Evolutionary conservation across 2,888 invertebrate genomes (phyloP).

Genomic region (Parascotia fuliginaria): DNA sequence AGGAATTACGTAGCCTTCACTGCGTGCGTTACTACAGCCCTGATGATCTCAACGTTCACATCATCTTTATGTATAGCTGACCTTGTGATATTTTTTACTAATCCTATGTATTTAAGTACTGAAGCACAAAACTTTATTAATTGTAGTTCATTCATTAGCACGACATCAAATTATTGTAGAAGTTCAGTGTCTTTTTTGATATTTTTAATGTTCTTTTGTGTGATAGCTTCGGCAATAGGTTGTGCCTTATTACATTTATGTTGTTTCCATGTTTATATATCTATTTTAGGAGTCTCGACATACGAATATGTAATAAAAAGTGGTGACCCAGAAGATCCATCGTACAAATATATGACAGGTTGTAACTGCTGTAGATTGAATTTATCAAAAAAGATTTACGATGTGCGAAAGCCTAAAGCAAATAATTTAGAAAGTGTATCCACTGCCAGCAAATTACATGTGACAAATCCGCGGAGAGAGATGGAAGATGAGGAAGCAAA

Average conservation of each 20-base stretch:
- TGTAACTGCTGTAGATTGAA: conserved; percentile 52
- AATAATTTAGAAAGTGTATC: conserved; percentile 31
- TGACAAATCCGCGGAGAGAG: conserved; percentile 32
- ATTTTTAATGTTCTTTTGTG: conserved; percentile 85
- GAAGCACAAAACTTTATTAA: conserved; percentile 79
- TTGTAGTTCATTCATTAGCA: conserved; percentile 54
- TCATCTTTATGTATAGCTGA: conserved; percentile 89
- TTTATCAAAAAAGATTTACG: conserved; percentile 43
- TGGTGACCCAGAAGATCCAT: conserved; percentile 50
- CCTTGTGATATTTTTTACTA: conserved; percentile 87
- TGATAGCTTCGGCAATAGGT: conserved; percentile 90
- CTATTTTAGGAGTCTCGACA: conserved; percentile 93
- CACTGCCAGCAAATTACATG: conserved; percentile 36
- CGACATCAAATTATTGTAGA: conserved; percentile 57
- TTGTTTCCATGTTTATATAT: conserved; percentile 95
- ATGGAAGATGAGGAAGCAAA: conserved; percentile 45
- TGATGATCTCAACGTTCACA: conserved; percentile 89
- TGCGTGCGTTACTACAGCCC: conserved; percentile 92
- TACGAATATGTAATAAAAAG: conserved; percentile 92
- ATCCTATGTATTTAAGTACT: conserved; percentile 86
- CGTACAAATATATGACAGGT: conserved; percentile 41
- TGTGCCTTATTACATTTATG: conserved; percentile 93
- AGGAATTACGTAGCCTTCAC: conserved; percentile 95
- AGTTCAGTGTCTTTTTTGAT: conserved; percentile 67
- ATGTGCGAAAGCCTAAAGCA: conserved; percentile 41